A percentile compares a stretch with the other conserved stretches of the same genome.
These are phyloP conservation scores for Battus philenor DNA, from an alignment of 1,140 invertebrate species.

Conservation along the genomic window DNA sequence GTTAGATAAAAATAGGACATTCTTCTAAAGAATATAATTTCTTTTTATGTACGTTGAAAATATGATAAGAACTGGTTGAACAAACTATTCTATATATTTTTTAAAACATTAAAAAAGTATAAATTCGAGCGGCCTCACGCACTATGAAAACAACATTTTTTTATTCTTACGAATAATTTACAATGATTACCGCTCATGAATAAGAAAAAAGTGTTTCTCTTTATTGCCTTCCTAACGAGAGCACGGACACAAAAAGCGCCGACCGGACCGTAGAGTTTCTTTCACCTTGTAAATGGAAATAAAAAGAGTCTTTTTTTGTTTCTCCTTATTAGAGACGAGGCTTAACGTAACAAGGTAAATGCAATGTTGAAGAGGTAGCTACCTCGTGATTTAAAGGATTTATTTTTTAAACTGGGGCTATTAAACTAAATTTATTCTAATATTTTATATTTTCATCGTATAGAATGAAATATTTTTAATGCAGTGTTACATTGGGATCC, in stretches of 20 bases:
- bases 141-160: conserved; percentile 1
- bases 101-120: no score
- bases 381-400: conserved; percentile 10
- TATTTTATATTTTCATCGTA: no score
- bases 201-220: conserved; percentile 9
- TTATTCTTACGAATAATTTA: conserved; percentile 9
- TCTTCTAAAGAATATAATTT: no score
- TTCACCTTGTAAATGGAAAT: conserved; percentile 14
- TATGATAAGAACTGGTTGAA: no score
- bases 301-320: conserved; percentile 12
- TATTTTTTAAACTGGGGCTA: conserved; percentile 13
- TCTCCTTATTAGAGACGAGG: conserved; percentile 13
- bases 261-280: conserved; percentile 7
- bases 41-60: no score
- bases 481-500: no score
- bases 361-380: conserved; percentile 6
- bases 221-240: conserved; percentile 10
- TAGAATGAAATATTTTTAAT: no score
- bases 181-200: conserved; percentile 12
- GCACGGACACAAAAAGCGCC: conserved; percentile 8
- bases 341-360: conserved; percentile 11
- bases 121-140: conserved; percentile 8
- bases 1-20: no score
- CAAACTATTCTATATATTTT: no score
- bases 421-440: no score